These are phyloP conservation scores for Spheniscus mendiculus DNA, from an alignment of 2,113 vertebrate species.

Conservation along the genomic window DNA sequence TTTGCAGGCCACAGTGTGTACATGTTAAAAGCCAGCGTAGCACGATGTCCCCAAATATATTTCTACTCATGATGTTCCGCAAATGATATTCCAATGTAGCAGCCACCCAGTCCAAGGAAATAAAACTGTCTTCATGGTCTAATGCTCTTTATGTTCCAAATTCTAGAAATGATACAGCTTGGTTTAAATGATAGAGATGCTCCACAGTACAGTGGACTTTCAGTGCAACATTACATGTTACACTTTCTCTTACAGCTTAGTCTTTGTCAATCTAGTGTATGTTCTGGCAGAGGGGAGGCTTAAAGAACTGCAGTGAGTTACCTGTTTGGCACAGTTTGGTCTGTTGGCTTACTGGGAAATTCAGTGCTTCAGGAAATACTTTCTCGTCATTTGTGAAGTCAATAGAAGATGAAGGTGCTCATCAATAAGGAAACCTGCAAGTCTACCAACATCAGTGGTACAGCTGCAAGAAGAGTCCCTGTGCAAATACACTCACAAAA, in stretches of 20 bases:
- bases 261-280: not conserved
- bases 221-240: not conserved
- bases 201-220: not conserved
- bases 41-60: conserved; percentile 17
- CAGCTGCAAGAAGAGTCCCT: not conserved
- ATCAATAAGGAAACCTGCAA: not conserved
- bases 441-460: not conserved
- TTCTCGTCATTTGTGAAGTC: not conserved
- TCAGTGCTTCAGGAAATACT: not conserved
- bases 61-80: conserved; percentile 31
- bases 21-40: not conserved
- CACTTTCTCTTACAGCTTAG: not conserved
- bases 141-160: not conserved
- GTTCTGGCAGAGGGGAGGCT: not conserved
- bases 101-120: conserved; percentile 4
- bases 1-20: conserved; percentile 31
- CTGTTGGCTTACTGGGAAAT: not conserved
- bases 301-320: not conserved
- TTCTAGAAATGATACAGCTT: not conserved
- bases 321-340: not conserved
- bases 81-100: not conserved
- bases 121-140: conserved; percentile 40
- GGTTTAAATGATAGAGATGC: not conserved
- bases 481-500: not conserved
- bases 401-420: not conserved